A percentile compares a stretch with the other conserved stretches of the same genome.
Conservation (phyloP, 2,888 invertebrate genomes). For the Unio pictorum region DNA sequence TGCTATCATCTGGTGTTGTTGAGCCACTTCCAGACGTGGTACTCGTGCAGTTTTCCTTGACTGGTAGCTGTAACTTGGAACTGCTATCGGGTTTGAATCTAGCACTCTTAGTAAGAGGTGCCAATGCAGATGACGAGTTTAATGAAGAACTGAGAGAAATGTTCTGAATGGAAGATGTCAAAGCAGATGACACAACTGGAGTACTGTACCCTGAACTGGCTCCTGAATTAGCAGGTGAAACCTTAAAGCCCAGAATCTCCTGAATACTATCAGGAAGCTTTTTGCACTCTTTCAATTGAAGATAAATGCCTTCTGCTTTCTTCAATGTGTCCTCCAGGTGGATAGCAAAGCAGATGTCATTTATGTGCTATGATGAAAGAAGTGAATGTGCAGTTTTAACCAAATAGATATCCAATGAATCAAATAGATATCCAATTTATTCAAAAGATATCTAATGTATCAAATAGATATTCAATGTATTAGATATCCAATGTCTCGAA, state of each 20-base stretch:
- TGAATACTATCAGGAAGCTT: conserved; percentile 60
- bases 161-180: conserved; percentile 28
- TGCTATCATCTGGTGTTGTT: conserved; percentile 62
- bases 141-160: conserved; percentile 12
- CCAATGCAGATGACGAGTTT: conserved; percentile 3
- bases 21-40: conserved; percentile 43
- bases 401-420: too few species aligned
- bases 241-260: conserved; percentile 62
- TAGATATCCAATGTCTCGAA: too few species aligned
- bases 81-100: conserved; percentile 20
- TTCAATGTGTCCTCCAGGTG: conserved; percentile 86
- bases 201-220: conserved; percentile 45
- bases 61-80: conserved; percentile 36
- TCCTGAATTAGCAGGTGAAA: conserved; percentile 31
- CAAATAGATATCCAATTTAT: too few species aligned
- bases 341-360: conserved; percentile 91
- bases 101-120: conserved; percentile 10
- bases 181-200: conserved; percentile 19
- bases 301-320: conserved; percentile 92
- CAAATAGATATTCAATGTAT: too few species aligned
- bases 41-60: conserved; percentile 35
- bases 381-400: background rate
- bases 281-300: conserved; percentile 79
- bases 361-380: conserved; percentile 83
- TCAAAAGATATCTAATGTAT: too few species aligned